Evolutionary conservation across 2,113 vertebrate genomes (phyloP).

Genomic region (Cariama cristata): DNA sequence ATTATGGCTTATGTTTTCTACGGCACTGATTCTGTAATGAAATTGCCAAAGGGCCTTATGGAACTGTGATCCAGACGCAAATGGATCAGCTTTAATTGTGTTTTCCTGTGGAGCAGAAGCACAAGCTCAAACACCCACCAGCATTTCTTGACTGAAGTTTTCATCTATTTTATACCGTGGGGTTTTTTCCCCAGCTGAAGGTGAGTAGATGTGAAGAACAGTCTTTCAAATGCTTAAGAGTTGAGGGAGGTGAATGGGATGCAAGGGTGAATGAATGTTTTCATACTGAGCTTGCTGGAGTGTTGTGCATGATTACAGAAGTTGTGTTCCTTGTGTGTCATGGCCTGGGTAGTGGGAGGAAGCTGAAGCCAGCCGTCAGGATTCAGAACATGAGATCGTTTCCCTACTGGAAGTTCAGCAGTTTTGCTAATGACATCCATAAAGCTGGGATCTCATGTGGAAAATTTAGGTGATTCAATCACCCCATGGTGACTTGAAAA

Average conservation of each 20-base stretch:
- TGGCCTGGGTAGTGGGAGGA: background rate
- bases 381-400: background rate
- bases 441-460: background rate
- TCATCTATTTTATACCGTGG: background rate
- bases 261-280: background rate
- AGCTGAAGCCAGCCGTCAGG: background rate
- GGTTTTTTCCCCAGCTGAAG: background rate
- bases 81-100: background rate
- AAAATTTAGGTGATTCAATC: background rate
- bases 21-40: background rate
- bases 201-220: background rate
- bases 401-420: background rate
- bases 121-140: background rate
- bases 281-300: background rate
- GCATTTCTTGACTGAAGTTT: background rate
- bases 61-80: background rate
- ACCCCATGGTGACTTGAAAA: background rate
- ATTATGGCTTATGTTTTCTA: background rate
- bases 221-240: background rate
- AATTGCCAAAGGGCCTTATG: background rate
- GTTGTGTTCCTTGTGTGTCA: background rate
- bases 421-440: background rate
- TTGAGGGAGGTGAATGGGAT: background rate
- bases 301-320: background rate
- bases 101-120: slow-evolving; percentile 19